phyloP scores from a whole-genome alignment of 1,140 invertebrate species.

The Papilio machaon region DNA sequence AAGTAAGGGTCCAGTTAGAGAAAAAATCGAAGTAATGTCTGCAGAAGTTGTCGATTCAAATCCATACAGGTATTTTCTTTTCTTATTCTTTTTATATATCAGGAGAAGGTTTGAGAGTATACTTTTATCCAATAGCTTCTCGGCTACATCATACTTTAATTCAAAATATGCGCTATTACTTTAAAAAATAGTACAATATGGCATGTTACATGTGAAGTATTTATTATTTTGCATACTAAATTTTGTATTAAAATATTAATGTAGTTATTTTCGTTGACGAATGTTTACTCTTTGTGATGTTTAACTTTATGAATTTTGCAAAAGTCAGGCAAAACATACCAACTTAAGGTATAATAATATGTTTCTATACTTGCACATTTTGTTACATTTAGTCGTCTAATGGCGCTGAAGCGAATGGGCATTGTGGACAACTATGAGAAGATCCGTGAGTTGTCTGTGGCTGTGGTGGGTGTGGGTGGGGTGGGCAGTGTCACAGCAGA shows the following conservation, averaged over 20 bases:
- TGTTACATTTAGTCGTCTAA: slow-evolving; percentile 90
- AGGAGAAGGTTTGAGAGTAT: background rate
- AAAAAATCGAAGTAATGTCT: slow-evolving; percentile 80
- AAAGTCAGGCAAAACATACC: background rate
- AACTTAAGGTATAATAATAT: background rate
- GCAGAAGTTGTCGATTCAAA: slow-evolving; percentile 96
- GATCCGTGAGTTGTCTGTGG: slow-evolving; percentile 95
- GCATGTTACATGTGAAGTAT: background rate
- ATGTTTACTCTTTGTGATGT: background rate
- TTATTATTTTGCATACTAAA: background rate
- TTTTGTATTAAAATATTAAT: slow-evolving; percentile 1
- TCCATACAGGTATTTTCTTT: slow-evolving; percentile 93
- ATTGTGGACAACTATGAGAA: slow-evolving; percentile 99
- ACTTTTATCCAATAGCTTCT: background rate
- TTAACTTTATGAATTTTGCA: background rate
- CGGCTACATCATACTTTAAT: background rate
- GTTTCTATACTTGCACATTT: background rate
- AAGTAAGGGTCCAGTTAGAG: slow-evolving; percentile 75
- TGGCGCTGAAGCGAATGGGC: slow-evolving; percentile 99
- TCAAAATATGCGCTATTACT: background rate
- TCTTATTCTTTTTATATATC: slow-evolving; percentile 39
- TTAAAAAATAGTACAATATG: slow-evolving; percentile 15
- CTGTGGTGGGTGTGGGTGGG: slow-evolving; percentile 98
- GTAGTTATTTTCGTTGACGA: background rate
- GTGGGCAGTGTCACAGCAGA: slow-evolving; percentile 99